Evolutionary conservation across 35 echinoderm and acorn worm genomes (phyloP).

Genomic region (Holothuria glaberrima): DNA sequence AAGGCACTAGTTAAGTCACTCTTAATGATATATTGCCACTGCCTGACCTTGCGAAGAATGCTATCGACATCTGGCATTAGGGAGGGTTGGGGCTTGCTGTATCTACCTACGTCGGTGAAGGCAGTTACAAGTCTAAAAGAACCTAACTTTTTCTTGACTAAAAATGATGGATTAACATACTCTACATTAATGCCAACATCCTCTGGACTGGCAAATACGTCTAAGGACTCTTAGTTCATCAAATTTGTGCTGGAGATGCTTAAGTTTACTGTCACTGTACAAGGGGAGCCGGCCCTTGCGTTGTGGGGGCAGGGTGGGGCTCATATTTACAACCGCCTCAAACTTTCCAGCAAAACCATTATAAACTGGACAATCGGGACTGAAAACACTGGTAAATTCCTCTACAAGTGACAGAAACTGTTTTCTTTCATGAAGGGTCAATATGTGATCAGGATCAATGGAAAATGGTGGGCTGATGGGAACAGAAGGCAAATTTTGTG

Average conservation of each 20-base stretch:
- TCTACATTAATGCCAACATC: constrained; percentile 70
- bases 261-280: constrained; percentile 37
- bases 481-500: neutral
- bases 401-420: too few relatives aligned
- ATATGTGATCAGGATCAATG: constrained; percentile 32
- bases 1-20: constrained; percentile 76
- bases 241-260: constrained; percentile 78
- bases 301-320: constrained; percentile 65
- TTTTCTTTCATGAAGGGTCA: neutral
- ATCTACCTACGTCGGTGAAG: neutral
- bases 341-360: constrained; percentile 66
- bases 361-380: constrained; percentile 17
- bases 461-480: neutral
- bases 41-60: neutral
- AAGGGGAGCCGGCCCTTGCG: constrained; percentile 45
- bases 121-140: constrained; percentile 51
- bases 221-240: constrained; percentile 61
- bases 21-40: constrained; percentile 69
- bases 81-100: neutral
- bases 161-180: constrained; percentile 71
- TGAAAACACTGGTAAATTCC: constrained; percentile 40
- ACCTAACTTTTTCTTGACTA: constrained; percentile 71
- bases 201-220: constrained; percentile 65
- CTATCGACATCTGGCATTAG: constrained; percentile 1
- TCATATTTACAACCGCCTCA: constrained; percentile 78